Conservation (phyloP, 2,888 invertebrate species). For the Tuberolachnus salignus region DNA sequence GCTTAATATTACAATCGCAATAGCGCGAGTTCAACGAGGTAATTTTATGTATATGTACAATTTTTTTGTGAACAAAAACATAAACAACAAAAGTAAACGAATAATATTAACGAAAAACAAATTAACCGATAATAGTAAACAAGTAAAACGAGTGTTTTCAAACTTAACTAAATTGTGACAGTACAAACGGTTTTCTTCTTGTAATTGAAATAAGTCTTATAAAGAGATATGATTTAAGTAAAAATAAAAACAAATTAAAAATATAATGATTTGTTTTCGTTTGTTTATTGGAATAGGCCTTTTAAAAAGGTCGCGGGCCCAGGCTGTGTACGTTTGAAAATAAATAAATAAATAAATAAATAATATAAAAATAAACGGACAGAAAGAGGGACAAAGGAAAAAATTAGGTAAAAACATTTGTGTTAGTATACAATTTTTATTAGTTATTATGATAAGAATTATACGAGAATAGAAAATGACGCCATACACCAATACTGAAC, state of each 20-base stretch:
- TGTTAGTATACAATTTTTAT: constrained; percentile 12
- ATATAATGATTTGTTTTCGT: constrained; percentile 50
- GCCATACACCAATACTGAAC: no score
- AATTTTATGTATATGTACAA: constrained; percentile 44
- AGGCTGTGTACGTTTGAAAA: constrained; percentile 67
- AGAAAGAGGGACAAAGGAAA: constrained; percentile 17
- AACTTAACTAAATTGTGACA: constrained; percentile 54
- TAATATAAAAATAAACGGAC: constrained; percentile 16
- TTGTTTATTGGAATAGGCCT: constrained; percentile 82
- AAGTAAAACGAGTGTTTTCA: constrained; percentile 39
- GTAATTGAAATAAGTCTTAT: constrained; percentile 52
- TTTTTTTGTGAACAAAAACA: constrained; percentile 12
- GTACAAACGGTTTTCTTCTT: constrained; percentile 36
- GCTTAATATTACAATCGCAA: constrained; percentile 33
- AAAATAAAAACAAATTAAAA: constrained; percentile 52
- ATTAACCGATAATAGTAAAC: constrained; percentile 26
- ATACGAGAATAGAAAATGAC: constrained; percentile 22
- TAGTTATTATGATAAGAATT: background rate
- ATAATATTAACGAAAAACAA: constrained; percentile 17
- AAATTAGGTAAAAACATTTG: constrained; percentile 60
- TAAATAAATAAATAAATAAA: constrained; percentile 19
- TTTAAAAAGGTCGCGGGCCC: constrained; percentile 93
- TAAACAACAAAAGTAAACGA: background rate
- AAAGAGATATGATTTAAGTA: constrained; percentile 54
- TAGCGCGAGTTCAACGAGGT: constrained; percentile 49